phyloP scores from a whole-genome alignment of 2,797 vertebrate genomes.

The Notamacropus eugenii region DNA sequence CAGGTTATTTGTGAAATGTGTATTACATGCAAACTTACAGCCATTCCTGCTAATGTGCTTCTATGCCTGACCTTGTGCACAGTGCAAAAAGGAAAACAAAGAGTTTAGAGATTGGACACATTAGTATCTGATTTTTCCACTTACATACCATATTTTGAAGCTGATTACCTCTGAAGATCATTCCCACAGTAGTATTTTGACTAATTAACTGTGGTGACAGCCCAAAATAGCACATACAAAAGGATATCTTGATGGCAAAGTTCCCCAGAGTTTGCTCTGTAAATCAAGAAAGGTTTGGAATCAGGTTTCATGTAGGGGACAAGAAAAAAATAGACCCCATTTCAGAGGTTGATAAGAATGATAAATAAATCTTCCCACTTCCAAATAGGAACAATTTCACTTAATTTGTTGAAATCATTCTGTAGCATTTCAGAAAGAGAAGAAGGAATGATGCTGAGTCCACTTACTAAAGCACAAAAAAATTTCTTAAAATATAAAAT shows the following conservation, averaged over 20 bases:
- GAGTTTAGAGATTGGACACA: slow-evolving; percentile 22
- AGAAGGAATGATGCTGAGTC: slow-evolving; percentile 24
- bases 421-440: neutral
- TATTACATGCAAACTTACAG: neutral
- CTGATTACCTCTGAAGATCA: slow-evolving; percentile 28
- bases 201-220: slow-evolving; percentile 61
- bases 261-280: neutral
- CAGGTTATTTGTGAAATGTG: slow-evolving; percentile 49
- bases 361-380: neutral
- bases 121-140: slow-evolving; percentile 22
- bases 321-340: neutral
- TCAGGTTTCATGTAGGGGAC: neutral
- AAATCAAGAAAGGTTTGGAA: slow-evolving; percentile 36
- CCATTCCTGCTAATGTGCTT: slow-evolving; percentile 27
- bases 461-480: slow-evolving; percentile 18
- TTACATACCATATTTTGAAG: slow-evolving; percentile 3
- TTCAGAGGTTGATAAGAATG: neutral
- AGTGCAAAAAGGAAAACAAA: slow-evolving; percentile 44
- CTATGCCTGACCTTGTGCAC: neutral
- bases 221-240: slow-evolving; percentile 41
- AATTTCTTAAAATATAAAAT: neutral
- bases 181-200: slow-evolving; percentile 42
- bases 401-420: slow-evolving; percentile 35
- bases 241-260: slow-evolving; percentile 39
- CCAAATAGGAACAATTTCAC: neutral